Conservation (phyloP, 2,113 vertebrate species). For the Phalacrocorax brasilianus region DNA sequence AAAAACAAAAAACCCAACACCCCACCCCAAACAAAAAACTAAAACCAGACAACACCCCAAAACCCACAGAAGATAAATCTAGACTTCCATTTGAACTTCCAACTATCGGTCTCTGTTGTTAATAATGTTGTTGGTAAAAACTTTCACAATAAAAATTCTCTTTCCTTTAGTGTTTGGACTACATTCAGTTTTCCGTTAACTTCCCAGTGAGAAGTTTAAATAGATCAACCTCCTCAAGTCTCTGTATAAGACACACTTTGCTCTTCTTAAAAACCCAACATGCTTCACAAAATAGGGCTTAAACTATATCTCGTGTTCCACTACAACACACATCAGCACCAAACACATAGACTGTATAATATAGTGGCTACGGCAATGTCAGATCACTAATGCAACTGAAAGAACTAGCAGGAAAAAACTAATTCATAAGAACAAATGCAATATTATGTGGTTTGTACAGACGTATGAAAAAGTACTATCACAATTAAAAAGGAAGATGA, state of each 20-base stretch:
- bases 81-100: not conserved
- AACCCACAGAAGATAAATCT: not conserved
- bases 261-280: not conserved
- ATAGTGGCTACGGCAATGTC: not conserved
- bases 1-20: not conserved
- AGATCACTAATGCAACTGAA: not conserved
- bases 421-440: rapidly evolving
- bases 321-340: not conserved
- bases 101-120: not conserved
- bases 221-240: not conserved
- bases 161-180: not conserved
- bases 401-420: not conserved
- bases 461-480: not conserved
- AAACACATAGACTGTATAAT: not conserved
- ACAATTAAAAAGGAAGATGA: not conserved
- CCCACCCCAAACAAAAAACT: not conserved
- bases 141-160: not conserved
- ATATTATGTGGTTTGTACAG: not conserved
- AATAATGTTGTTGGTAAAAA: not conserved
- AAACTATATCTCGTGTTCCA: not conserved
- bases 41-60: not conserved
- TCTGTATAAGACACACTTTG: not conserved
- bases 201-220: not conserved
- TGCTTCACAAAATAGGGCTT: not conserved
- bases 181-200: not conserved